A percentile compares a stretch with the other conserved stretches of the same genome.
Conservation (phyloP, 2,797 vertebrate species). For the Oreochromis grahami region DNA sequence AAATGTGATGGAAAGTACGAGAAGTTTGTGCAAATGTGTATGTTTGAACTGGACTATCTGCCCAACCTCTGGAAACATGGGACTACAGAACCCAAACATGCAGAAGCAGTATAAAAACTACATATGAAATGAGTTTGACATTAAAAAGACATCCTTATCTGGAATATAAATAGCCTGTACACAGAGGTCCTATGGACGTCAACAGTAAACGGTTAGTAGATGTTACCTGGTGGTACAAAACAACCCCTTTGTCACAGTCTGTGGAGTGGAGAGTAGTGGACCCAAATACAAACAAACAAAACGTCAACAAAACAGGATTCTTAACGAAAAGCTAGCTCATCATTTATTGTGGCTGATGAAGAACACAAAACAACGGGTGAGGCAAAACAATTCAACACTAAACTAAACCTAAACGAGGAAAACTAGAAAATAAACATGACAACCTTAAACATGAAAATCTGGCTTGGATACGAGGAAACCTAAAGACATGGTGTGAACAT, state of each 20-base stretch:
- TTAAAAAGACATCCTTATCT: not conserved
- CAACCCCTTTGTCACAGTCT: accelerated
- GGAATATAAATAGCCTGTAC: not conserved
- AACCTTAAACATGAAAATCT: not conserved
- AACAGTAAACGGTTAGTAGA: not conserved
- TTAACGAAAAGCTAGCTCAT: accelerated
- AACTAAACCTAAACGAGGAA: accelerated
- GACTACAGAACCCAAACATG: not conserved
- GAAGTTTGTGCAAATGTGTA: too few species aligned
- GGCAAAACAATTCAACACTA: accelerated
- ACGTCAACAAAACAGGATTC: accelerated
- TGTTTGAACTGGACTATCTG: too few species aligned
- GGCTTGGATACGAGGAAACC: not conserved
- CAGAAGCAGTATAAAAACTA: not conserved
- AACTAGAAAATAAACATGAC: accelerated
- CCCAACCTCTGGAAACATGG: too few species aligned
- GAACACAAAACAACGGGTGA: not conserved
- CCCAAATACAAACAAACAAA: accelerated
- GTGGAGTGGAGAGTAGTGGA: not conserved
- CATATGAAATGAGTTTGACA: not conserved
- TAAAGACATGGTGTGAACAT: not conserved
- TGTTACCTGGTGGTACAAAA: accelerated
- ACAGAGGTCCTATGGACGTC: not conserved
- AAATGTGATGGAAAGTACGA: too few species aligned
- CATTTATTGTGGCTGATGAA: accelerated